Base-by-base conservation (phyloP, 2,113 vertebrate genomes). In the Myrmecophaga tridactyla region DNA sequence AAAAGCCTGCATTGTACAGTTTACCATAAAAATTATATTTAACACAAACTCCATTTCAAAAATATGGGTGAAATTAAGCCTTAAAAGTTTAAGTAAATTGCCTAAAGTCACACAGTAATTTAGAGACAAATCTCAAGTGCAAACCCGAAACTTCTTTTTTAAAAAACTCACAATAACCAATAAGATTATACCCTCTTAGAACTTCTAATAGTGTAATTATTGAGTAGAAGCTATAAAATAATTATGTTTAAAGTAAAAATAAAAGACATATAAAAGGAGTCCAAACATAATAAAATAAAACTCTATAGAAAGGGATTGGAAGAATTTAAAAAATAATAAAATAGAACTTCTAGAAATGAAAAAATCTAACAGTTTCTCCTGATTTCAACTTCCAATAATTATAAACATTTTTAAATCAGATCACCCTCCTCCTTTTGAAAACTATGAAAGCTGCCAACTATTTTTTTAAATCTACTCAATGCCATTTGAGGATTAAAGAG, bases 161-260 rank as follows among this genome's bases (percentile, higher is more conserved):
- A 2, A 18, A 93, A 78, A 75, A 36, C 3, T 48, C 48, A 73
- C 18, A 62, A 51, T 84, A 27, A 93, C 20, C 23, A 73, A 39
- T 1, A 90, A 20, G 21, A 90, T 87, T 62, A 56, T 69, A 70
- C 21, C 20, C 31, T 29, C 39, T 29, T 62, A 85, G 39, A 43
- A 90, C 6, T 48, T 87, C 18, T 62, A 58, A 93, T 88, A 36
- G 56, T 75, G 14, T 34, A 72, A 41, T 65, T 95, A 75, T 48
- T 92, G 41, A 84, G 39, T 39, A 94, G 46, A 31, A 6, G 77
- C 10, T 65, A 21, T 73, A 70, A 95, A 76, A 67, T 69, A 86
- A 90, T 58, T 58, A 78, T 60, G 7, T 87, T 86, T 73, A 89
- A 36, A 90, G 80, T 90, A 78, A 92, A 96, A 62, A 53, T 86